Conservation (phyloP, 2,888 invertebrate genomes). For the Cremastinae sp. region DNA sequence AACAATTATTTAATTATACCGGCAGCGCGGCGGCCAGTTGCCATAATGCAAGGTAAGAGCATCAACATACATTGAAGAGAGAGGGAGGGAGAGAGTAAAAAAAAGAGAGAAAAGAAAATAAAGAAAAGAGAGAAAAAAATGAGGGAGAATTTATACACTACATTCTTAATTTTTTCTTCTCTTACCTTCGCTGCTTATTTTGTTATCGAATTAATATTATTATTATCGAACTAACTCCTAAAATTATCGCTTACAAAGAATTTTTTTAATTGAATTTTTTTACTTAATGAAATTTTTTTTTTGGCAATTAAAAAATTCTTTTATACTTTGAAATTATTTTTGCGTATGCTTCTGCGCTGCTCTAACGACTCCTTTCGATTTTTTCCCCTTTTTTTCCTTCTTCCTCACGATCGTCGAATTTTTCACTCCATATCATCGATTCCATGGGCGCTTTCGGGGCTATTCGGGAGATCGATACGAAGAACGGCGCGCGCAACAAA, state of each 20-base stretch:
- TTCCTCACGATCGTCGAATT: constrained; percentile 2
- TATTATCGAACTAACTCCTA: constrained; percentile 52
- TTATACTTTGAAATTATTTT: constrained; percentile 43
- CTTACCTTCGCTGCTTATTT: constrained; percentile 66
- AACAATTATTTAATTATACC: constrained; percentile 80
- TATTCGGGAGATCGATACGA: constrained; percentile 41
- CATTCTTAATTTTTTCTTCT: constrained; percentile 74
- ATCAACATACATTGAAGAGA: constrained; percentile 78
- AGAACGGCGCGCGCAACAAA: constrained; percentile 22
- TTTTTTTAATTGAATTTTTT: constrained; percentile 33
- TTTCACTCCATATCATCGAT: constrained; percentile 54
- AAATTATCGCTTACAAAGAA: constrained; percentile 55
- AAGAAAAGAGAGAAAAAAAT: constrained; percentile 64
- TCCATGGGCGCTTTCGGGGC: constrained; percentile 33
- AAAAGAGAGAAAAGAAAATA: constrained; percentile 28
- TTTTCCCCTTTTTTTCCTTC: constrained; percentile 29
- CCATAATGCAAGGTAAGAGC: constrained; percentile 80
- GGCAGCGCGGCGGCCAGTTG: constrained; percentile 80
- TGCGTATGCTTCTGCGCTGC: constrained; percentile 57
- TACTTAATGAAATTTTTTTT: no score
- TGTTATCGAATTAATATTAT: constrained; percentile 45
- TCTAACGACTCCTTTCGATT: constrained; percentile 33
- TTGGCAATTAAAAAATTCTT: constrained; percentile 34
- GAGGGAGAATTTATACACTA: constrained; percentile 76
- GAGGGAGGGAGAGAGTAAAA: no score